These are phyloP conservation scores for Theristicus caerulescens DNA, from an alignment of 2,113 vertebrate genomes.

Conservation along the genomic window DNA sequence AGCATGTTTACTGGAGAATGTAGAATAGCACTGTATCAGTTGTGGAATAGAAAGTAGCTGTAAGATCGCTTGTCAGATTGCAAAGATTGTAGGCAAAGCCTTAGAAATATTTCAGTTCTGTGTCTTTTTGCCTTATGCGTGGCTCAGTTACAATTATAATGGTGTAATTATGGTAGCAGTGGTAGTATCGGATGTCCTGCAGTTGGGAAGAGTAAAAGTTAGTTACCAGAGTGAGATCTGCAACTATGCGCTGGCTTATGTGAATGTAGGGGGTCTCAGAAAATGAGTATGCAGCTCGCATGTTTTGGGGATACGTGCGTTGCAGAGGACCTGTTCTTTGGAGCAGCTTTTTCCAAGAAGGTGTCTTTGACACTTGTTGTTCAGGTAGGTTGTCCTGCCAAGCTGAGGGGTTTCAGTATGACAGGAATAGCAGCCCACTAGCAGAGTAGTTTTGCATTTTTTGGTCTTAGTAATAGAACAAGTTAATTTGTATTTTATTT, in stretches of 20 bases:
- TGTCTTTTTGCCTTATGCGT: background rate
- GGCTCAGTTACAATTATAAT: background rate
- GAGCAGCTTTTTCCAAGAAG: background rate
- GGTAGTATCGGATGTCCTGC: background rate
- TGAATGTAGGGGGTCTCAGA: background rate
- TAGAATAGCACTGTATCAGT: background rate
- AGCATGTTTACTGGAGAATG: background rate
- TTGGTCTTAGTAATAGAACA: background rate
- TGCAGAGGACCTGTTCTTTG: background rate
- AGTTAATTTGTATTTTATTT: background rate
- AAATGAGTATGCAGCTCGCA: background rate
- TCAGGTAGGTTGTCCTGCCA: background rate
- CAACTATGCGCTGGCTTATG: background rate
- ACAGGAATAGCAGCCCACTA: background rate
- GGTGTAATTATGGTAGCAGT: background rate
- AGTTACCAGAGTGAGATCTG: background rate
- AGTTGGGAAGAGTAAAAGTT: background rate
- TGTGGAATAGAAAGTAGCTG: background rate
- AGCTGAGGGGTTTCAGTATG: background rate
- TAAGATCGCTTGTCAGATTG: background rate
- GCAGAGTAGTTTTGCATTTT: background rate
- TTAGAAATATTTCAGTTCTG: background rate
- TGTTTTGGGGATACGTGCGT: background rate
- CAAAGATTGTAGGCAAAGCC: background rate
- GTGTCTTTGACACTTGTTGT: background rate